Evolutionary conservation across 2,797 vertebrate genomes (phyloP).

Genomic region (Notoglanidium macrostoma): DNA sequence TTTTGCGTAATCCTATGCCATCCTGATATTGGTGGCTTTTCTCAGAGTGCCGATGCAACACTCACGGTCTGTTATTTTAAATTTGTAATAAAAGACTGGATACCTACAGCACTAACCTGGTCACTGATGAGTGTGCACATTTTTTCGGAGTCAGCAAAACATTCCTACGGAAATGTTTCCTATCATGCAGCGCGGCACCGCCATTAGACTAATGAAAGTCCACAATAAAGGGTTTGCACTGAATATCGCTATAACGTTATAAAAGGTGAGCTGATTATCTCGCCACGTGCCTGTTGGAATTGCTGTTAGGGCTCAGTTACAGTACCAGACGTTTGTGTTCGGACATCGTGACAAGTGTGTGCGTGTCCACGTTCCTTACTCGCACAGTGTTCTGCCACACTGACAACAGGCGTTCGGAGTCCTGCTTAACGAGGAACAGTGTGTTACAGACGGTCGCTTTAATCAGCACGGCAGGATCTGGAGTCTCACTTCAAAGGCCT

Average conservation of each 20-base stretch:
- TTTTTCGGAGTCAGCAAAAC: neutral
- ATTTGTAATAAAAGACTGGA: too few species aligned
- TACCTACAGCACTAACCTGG: too few species aligned
- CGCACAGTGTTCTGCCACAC: neutral
- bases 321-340: neutral
- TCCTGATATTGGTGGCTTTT: neutral
- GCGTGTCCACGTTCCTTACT: neutral
- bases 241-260: neutral
- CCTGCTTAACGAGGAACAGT: constrained; percentile 23
- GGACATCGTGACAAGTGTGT: neutral
- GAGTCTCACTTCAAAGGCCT: constrained; percentile 8
- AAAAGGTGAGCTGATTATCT: neutral
- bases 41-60: too few species aligned
- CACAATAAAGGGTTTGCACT: neutral
- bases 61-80: too few species aligned
- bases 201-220: neutral
- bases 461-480: constrained; percentile 13
- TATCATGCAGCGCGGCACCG: neutral
- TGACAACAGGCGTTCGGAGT: neutral
- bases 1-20: neutral
- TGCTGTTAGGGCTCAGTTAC: neutral
- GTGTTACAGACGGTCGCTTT: constrained; percentile 13
- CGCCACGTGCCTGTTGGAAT: neutral
- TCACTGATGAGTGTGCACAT: too few species aligned
- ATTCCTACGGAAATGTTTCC: neutral